Conservation (phyloP, 1,140 invertebrate genomes). For the Bombus waltoni region DNA sequence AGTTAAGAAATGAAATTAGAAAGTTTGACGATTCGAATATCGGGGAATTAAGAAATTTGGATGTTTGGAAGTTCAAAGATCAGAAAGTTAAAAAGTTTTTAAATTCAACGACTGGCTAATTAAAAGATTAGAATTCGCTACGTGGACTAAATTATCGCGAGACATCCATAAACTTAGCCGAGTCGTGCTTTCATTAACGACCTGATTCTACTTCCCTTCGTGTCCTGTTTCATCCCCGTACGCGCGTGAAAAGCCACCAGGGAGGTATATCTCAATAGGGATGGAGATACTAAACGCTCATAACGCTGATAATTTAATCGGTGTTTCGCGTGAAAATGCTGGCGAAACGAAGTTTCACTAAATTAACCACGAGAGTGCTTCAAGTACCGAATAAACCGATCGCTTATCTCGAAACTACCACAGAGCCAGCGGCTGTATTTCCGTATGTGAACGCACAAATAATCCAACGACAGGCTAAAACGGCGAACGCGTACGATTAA, state of each 20-base stretch:
- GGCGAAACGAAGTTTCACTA: neutral
- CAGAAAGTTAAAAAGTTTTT: no score
- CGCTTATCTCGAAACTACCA: neutral
- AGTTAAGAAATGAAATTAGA: no score
- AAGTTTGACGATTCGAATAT: no score
- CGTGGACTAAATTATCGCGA: neutral
- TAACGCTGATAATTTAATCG: neutral
- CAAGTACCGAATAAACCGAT: slow-evolving; percentile 3
- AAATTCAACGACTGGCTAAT: no score
- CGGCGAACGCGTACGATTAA: neutral
- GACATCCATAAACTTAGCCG: neutral
- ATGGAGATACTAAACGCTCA: neutral
- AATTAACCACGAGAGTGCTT: neutral
- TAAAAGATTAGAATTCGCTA: neutral
- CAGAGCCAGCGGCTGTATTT: neutral
- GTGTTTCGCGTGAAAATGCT: neutral
- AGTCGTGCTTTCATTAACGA: neutral
- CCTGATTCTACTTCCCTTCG: neutral
- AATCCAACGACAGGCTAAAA: neutral
- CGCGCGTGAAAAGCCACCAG: neutral
- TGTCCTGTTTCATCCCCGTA: accelerated
- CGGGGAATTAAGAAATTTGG: no score
- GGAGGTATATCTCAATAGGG: neutral
- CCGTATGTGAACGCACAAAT: neutral
- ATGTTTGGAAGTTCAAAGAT: neutral